Percentiles rank a stretch among this genome's conserved stretches.
Conservation (phyloP, 2,888 invertebrate species). For the Lacanobia oleracea region DNA sequence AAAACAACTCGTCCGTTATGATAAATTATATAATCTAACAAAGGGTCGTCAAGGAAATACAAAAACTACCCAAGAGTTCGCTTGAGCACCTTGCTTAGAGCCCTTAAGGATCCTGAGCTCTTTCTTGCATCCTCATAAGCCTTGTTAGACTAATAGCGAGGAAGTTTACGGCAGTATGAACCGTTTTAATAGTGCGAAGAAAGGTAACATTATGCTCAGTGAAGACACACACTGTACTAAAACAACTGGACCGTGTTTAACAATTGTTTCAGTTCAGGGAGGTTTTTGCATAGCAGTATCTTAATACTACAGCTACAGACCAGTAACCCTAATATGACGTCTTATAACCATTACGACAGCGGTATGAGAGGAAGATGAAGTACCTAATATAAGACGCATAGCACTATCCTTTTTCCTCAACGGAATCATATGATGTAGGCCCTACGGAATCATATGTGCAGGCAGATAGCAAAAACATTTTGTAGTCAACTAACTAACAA, state of each 20-base stretch:
- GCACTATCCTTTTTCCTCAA: no score
- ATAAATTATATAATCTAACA: constrained; percentile 21
- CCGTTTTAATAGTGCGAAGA: constrained; percentile 10
- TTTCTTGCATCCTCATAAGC: constrained; percentile 37
- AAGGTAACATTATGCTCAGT: neutral
- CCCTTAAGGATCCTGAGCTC: constrained; percentile 21
- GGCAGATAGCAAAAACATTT: no score
- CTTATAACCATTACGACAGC: no score
- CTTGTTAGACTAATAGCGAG: constrained; percentile 26
- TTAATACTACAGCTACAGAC: no score
- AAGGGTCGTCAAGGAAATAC: constrained; percentile 27
- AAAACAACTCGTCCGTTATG: constrained; percentile 1
- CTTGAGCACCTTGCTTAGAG: constrained; percentile 29
- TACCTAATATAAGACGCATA: no score
- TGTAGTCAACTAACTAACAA: no score
- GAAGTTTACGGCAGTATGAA: constrained; percentile 21
- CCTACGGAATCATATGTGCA: no score
- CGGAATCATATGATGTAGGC: no score
- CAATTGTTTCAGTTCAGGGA: no score
- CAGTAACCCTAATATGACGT: no score
- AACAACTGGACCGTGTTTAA: neutral
- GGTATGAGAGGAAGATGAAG: no score
- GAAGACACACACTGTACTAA: neutral
- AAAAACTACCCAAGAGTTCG: constrained; percentile 29
- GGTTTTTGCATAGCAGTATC: no score